Conservation (phyloP, 2,113 vertebrate species). For the Mastomys natalensis region DNA sequence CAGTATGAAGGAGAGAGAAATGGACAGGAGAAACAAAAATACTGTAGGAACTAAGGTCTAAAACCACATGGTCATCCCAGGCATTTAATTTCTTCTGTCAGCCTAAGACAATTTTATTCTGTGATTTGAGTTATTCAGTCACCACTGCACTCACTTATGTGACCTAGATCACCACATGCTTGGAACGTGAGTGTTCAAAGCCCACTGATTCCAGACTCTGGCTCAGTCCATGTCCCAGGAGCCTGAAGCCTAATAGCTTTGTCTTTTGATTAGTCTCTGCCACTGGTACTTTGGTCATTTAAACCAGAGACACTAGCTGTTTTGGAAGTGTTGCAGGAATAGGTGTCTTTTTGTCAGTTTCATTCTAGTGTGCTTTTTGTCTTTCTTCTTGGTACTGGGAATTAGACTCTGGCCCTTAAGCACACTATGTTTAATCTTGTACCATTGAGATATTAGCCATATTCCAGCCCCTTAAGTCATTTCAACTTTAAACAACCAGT, state of each 20-base stretch:
- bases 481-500: neutral
- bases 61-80: neutral
- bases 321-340: neutral
- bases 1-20: neutral
- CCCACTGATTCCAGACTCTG: neutral
- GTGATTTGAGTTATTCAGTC: slow-evolving; percentile 24
- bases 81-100: slow-evolving; percentile 22
- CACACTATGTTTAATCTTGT: neutral
- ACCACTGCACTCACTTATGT: neutral
- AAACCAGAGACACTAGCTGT: slow-evolving; percentile 41
- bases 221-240: neutral
- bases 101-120: neutral
- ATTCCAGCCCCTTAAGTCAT: neutral
- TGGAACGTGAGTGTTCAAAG: slow-evolving; percentile 28
- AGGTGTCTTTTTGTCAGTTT: neutral
- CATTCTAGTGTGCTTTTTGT: neutral
- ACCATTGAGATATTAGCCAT: neutral
- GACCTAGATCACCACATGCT: neutral
- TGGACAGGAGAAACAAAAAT: slow-evolving; percentile 6
- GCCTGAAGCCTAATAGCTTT: neutral
- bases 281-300: slow-evolving; percentile 21
- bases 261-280: neutral
- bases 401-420: neutral
- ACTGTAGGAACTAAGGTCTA: slow-evolving; percentile 17
- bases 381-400: neutral